These are phyloP conservation scores for Syrmaticus mikado DNA, from an alignment of 2,113 vertebrate genomes.

Conservation along the genomic window DNA sequence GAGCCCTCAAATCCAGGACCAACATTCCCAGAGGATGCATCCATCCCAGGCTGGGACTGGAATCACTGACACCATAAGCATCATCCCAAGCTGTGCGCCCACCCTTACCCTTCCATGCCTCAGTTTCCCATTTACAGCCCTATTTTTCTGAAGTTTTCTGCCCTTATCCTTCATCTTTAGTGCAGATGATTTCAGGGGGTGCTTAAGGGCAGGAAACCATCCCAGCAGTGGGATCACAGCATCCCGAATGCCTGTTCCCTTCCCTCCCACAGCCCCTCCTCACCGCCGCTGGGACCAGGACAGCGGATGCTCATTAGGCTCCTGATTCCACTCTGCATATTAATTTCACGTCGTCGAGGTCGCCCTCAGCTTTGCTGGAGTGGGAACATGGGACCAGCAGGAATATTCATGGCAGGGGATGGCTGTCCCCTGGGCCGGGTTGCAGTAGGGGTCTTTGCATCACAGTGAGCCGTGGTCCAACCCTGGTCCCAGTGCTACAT, in stretches of 20 bases:
- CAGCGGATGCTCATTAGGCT: rapidly evolving
- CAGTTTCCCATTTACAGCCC: not conserved
- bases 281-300: not conserved
- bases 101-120: not conserved
- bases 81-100: rapidly evolving
- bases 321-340: not conserved
- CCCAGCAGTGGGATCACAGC: rapidly evolving
- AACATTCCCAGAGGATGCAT: rapidly evolving
- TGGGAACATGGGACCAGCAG: not conserved
- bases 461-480: rapidly evolving
- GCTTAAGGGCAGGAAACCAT: not conserved
- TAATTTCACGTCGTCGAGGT: not conserved
- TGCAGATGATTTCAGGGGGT: not conserved
- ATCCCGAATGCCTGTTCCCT: not conserved
- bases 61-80: not conserved
- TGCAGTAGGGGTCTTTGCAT: not conserved
- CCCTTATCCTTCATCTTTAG: not conserved
- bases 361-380: not conserved
- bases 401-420: not conserved
- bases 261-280: not conserved
- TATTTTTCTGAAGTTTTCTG: not conserved
- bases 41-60: not conserved
- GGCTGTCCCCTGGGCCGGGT: not conserved
- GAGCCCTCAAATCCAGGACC: not conserved
- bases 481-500: rapidly evolving